phyloP scores from a whole-genome alignment of 2,888 invertebrate species.

The Epistrophella euchroma region DNA sequence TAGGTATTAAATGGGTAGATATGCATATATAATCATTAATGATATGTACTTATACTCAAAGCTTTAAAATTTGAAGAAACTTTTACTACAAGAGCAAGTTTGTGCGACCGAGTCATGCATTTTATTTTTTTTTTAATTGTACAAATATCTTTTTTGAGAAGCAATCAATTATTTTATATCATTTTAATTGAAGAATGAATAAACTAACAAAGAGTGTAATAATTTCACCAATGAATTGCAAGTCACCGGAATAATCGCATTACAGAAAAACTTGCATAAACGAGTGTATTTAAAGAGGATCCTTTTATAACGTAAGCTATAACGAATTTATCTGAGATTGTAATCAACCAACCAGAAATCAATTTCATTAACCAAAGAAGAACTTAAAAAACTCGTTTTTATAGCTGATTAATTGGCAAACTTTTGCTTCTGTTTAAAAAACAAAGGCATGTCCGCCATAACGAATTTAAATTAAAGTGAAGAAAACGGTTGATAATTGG shows the following conservation, averaged over 20 bases:
- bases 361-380: constrained; percentile 5
- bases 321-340: not conserved
- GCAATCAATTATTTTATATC: not conserved
- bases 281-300: not conserved
- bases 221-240: not conserved
- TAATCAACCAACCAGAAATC: constrained; percentile 22
- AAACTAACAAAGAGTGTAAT: not conserved
- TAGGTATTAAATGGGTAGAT: too few species aligned
- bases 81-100: too few species aligned
- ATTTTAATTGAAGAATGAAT: not conserved
- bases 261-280: not conserved
- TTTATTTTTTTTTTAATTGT: too few species aligned
- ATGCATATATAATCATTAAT: too few species aligned
- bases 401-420: constrained; percentile 54
- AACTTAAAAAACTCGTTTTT: constrained; percentile 27
- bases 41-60: too few species aligned
- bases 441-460: not conserved
- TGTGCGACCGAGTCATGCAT: too few species aligned
- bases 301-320: not conserved
- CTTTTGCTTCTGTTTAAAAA: constrained; percentile 26
- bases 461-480: constrained; percentile 11
- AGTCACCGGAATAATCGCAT: not conserved
- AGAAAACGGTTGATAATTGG: not conserved
- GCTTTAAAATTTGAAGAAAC: too few species aligned
- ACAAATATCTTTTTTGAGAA: too few species aligned